Percentiles rank a stretch among this genome's conserved stretches.
Evolutionary conservation across 2,113 vertebrate genomes (phyloP).

Genomic region (Pedetes capensis): DNA sequence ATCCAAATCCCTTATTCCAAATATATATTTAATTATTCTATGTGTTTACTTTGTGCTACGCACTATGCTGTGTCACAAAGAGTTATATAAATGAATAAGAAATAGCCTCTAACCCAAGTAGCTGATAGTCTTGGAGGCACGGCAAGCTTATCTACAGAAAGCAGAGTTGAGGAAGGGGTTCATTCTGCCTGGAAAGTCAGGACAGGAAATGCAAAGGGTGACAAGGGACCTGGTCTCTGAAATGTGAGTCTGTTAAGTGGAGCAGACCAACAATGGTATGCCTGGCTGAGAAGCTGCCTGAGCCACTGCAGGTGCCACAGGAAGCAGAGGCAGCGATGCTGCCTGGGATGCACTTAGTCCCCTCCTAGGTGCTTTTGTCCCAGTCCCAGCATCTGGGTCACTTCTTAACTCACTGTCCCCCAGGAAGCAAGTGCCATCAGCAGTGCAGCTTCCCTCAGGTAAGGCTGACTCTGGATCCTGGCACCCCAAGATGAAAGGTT

Average conservation of each 20-base stretch:
- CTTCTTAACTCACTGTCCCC: neutral
- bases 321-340: neutral
- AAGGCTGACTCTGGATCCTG: neutral
- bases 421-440: rapidly evolving
- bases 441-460: neutral
- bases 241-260: neutral
- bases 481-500: neutral
- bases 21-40: neutral
- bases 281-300: neutral
- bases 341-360: rapidly evolving
- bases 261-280: rapidly evolving
- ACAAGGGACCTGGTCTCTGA: neutral
- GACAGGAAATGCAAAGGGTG: no score
- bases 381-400: rapidly evolving
- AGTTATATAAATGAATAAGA: neutral
- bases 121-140: neutral
- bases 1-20: neutral
- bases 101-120: no score
- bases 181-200: neutral
- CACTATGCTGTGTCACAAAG: rapidly evolving
- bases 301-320: neutral
- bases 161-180: neutral
- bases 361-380: rapidly evolving
- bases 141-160: neutral
- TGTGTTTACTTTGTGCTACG: rapidly evolving